phyloP scores from a whole-genome alignment of 2,113 vertebrate species.

The Amazona vittata region DNA sequence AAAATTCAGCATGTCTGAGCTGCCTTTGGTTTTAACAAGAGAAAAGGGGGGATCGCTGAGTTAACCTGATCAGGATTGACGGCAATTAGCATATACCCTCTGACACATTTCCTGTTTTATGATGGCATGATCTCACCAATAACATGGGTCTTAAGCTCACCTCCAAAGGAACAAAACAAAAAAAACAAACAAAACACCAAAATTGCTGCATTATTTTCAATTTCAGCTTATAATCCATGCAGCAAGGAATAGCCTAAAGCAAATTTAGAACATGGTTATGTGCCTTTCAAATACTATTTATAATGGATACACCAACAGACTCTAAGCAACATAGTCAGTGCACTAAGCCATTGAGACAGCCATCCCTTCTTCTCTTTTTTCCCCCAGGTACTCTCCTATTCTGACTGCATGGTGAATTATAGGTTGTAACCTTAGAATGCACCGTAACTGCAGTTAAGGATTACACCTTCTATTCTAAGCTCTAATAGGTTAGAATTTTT shows the following conservation, averaged over 20 bases:
- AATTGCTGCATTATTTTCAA: background rate
- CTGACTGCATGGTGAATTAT: background rate
- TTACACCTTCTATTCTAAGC: background rate
- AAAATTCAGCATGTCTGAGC: background rate
- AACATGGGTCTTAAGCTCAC: background rate
- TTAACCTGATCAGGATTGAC: background rate
- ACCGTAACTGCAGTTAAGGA: background rate
- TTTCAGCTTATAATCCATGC: background rate
- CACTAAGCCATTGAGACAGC: background rate
- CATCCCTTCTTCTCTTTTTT: background rate
- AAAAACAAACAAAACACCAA: background rate
- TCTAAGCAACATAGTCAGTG: background rate
- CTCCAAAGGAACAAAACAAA: background rate
- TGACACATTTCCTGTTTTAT: background rate
- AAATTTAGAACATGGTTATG: slow-evolving; percentile 25
- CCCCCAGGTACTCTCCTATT: background rate
- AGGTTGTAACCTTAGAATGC: background rate
- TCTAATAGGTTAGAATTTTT: background rate
- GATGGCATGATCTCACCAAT: background rate
- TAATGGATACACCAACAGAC: background rate
- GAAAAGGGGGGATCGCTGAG: background rate
- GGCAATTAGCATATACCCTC: background rate
- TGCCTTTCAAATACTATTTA: background rate
- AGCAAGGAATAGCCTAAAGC: background rate
- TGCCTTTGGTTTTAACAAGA: background rate